Evolutionary conservation across 2,888 invertebrate genomes (phyloP).

Genomic region (Acanthosepion lycidas): DNA sequence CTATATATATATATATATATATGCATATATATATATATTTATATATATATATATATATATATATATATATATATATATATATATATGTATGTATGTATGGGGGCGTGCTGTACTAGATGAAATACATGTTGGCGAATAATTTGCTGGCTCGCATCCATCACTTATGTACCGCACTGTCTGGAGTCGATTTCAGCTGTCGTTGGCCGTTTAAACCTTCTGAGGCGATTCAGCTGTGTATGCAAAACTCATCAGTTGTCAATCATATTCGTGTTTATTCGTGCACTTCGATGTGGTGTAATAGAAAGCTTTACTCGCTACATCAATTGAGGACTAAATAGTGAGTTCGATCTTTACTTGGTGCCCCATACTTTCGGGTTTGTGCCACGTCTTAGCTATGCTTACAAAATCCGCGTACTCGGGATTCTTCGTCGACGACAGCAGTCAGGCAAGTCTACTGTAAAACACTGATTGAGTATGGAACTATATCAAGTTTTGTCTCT

Average conservation of each 20-base stretch:
- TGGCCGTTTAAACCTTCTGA: background rate
- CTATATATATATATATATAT: background rate
- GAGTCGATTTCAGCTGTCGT: background rate
- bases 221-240: background rate
- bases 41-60: slow-evolving; percentile 2
- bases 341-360: too few species aligned
- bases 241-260: slow-evolving; percentile 13
- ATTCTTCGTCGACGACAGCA: background rate
- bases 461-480: background rate
- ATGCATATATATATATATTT: background rate
- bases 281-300: too few species aligned
- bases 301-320: too few species aligned
- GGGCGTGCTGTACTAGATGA: background rate
- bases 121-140: background rate
- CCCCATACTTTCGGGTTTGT: too few species aligned
- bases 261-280: background rate
- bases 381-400: too few species aligned
- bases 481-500: background rate
- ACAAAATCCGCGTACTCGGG: too few species aligned
- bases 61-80: slow-evolving; percentile 9
- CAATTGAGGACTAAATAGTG: too few species aligned
- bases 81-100: background rate
- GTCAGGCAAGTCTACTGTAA: background rate
- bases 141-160: background rate
- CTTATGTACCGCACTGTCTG: background rate